A percentile compares a stretch with the other conserved stretches of the same genome.
Evolutionary conservation across 2,888 invertebrate genomes (phyloP).

Genomic region (Dione vanillae): DNA sequence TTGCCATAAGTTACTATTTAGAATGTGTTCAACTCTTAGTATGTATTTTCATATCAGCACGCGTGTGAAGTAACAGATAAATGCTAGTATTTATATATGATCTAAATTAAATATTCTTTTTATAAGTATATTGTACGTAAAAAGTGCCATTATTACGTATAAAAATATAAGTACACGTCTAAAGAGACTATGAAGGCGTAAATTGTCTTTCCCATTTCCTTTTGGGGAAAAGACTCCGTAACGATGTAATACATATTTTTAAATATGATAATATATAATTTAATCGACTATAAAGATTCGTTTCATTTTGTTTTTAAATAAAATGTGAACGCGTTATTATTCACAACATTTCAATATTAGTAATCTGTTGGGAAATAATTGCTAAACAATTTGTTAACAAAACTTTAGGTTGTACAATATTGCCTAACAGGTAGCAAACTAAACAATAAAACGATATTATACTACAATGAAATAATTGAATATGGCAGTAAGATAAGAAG

Average conservation of each 20-base stretch:
- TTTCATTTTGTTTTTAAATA: background rate
- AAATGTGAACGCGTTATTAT: background rate
- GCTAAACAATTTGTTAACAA: slow-evolving; percentile 8
- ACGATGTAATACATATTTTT: background rate
- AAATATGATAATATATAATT: background rate
- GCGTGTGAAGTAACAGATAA: too few relatives aligned
- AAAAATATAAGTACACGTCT: background rate
- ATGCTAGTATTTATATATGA: too few relatives aligned
- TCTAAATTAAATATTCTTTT: too few relatives aligned
- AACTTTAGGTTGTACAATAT: slow-evolving; percentile 10
- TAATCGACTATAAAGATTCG: background rate
- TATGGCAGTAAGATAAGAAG: slow-evolving; percentile 31
- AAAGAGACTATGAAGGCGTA: background rate
- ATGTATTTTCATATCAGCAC: too few relatives aligned
- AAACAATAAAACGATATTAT: background rate
- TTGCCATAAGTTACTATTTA: too few relatives aligned
- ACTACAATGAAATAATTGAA: background rate
- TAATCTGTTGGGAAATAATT: slow-evolving; percentile 7
- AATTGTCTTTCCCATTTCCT: background rate
- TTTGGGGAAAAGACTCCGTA: background rate
- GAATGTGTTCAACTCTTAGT: too few relatives aligned
- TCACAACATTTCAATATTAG: background rate
- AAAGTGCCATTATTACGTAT: background rate
- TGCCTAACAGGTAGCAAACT: slow-evolving; percentile 20
- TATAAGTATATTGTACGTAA: too few relatives aligned